Evolutionary conservation across 1,140 invertebrate species (phyloP), one percentile per base, ranked within the genome.

Genomic region (Drusus annulatus): DNA sequence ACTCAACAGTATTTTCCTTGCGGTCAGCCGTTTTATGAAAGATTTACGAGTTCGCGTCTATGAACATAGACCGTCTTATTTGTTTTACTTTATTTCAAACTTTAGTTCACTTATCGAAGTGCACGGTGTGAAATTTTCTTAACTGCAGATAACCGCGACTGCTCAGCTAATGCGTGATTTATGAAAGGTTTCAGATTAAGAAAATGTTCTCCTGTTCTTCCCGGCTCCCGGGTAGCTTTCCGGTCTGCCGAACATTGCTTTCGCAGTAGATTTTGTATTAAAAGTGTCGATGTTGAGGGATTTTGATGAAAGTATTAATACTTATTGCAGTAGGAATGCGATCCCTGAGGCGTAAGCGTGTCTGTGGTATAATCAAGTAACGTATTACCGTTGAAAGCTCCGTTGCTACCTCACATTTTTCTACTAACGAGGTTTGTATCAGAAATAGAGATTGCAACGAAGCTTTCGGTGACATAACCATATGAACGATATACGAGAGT

Each of bases 21-120:
- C 80, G 80, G 80, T 82, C 80, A 82, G 80, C 80, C 69, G 50
- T 79, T 79, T 82, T 58, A 76, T 79, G 75, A 54, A 54, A 82
- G 80, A 82, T 82, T 82, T 82, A 82, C 77, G 80, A 82, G 60
- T 77, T 36, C 50, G 58, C 76, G 58, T 77, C 78, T 82, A 76
- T 56, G 75, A 45, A 45, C 36, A 45, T 45, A 7, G 36, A 45
- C 1, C 36, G 10, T 45, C 36, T 45, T 79, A 63, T 78, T 82
- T 82, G 81, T 78, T 82, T 82, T 82, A 50, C 81, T 82, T 80
- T 82, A 82, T 80, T 82, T 82, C 75, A 82, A 82, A 80, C 78
- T 82, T 82, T 56, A 71, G 76, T 74, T 79, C 62, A 81, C 73
- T 75, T 75, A 75, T 82, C 81, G 56, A 28, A 65, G 77, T 79